These are phyloP conservation scores for Emydoidea blandingii DNA, from an alignment of 2,797 vertebrate genomes.

Conservation along the genomic window DNA sequence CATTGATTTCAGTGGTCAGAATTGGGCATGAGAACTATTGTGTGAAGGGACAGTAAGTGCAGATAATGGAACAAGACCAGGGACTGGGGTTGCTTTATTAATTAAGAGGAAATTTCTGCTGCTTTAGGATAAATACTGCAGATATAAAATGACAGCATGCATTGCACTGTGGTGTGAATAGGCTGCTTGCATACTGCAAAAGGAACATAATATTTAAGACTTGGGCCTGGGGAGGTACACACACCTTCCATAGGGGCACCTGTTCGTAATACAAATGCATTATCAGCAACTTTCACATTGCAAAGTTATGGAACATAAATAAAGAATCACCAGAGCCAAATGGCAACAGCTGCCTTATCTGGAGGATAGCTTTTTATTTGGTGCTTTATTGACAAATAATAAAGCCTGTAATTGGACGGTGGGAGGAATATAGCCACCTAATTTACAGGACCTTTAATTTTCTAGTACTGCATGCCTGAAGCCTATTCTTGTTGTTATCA, in stretches of 20 bases:
- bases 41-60: not conserved
- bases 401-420: constrained; percentile 78
- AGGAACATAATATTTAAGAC: not conserved
- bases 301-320: constrained; percentile 56
- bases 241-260: constrained; percentile 25
- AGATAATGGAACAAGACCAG: not conserved
- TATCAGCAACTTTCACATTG: constrained; percentile 66
- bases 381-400: constrained; percentile 81
- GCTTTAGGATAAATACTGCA: not conserved
- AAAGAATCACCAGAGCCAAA: constrained; percentile 54
- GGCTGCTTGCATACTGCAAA: constrained; percentile 9
- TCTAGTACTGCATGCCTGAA: constrained; percentile 68
- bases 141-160: not conserved
- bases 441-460: constrained; percentile 80
- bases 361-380: constrained; percentile 71
- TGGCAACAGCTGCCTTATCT: constrained; percentile 74
- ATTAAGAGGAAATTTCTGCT: not conserved
- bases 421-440: constrained; percentile 66
- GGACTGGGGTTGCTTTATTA: not conserved
- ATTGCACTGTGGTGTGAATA: fast-evolving
- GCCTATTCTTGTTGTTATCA: constrained; percentile 69
- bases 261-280: constrained; percentile 43
- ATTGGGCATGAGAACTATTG: not conserved
- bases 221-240: constrained; percentile 20
- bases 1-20: not conserved